Base-by-base conservation (phyloP, 2,797 vertebrate genomes). In the Gastrophryne carolinensis region DNA sequence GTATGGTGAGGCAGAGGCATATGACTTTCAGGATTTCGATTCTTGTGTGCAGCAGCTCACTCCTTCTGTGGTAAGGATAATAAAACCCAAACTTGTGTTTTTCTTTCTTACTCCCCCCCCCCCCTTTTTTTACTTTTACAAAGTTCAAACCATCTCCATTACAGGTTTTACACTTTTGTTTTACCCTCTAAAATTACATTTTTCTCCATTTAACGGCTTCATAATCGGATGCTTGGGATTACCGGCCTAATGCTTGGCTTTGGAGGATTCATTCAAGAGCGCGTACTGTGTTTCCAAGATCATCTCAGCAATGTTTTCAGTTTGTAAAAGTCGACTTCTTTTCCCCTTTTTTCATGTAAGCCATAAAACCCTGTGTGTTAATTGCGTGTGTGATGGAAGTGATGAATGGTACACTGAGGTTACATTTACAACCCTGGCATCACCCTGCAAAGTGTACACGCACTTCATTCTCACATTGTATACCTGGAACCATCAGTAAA, bases 21-120 rank as follows among this genome's bases (percentile, higher is more conserved):
- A 63, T 12, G 37, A 71, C 37, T 37, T 54, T 35, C 50, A 50
- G 35, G 21, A 23, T n/a, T 71, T 44, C 27, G 37, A 64, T 77
- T 77, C 39, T 58, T 39, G 58, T 50, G 75, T 78, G 65, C 50
- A 71, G 60, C 68, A 66, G 75, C 67, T 72, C 30, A 78, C 52
- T 78, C 72, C 71, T 78, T 78, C 68, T 78, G 75, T 72, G 75
- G 75, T 71, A 37, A 72, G 60, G 56, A 72, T 71, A 78, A 78
- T 78, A 78, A 72, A 58, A 78, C 24, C 60, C 32, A 78, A 72
- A 72, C 75, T 30, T 17, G 12, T 71, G 68, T 78, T 78, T 77
- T 71, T 61, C 66, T 77, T 77, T 69, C 66, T 77, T 4, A n/a
- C n/a, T n/a, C n/a, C n/a, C n/a, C n/a, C n/a, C n/a, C n/a, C n/a